phyloP scores from a whole-genome alignment of 1,140 invertebrate genomes.

The Temnothorax nylanderi region DNA sequence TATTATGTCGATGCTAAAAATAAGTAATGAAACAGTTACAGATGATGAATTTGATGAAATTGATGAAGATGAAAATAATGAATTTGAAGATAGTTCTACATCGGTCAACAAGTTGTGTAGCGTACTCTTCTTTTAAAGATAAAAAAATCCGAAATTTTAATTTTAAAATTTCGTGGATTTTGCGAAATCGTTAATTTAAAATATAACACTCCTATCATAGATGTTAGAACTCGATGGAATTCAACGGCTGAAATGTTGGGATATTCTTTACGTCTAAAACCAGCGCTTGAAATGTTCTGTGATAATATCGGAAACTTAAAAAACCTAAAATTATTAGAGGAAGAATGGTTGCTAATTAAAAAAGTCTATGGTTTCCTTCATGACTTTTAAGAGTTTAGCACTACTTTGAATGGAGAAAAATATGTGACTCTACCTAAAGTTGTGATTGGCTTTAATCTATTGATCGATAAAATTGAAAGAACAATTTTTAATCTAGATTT shows the following conservation, averaged over 20 bases:
- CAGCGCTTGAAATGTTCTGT: neutral
- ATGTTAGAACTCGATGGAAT: neutral
- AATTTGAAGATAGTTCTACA: neutral
- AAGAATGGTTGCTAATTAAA: neutral
- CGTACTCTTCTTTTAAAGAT: neutral
- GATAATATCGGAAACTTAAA: neutral
- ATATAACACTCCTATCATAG: neutral
- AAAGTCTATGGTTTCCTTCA: neutral
- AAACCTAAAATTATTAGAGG: neutral
- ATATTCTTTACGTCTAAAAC: neutral
- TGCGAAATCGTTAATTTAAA: neutral
- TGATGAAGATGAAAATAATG: neutral
- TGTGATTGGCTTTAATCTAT: neutral
- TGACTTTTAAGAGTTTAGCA: neutral
- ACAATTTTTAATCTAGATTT: neutral
- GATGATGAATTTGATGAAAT: neutral
- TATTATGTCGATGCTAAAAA: neutral
- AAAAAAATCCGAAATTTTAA: neutral
- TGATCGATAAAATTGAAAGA: neutral
- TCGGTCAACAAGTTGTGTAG: neutral
- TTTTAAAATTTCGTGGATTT: neutral
- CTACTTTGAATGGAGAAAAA: neutral
- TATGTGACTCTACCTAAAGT: neutral
- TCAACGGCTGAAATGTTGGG: neutral
- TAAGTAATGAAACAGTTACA: neutral